Conservation (phyloP, 37 sponge, comb jelly and placozoan genomes). For the Beroe forskalii region DNA sequence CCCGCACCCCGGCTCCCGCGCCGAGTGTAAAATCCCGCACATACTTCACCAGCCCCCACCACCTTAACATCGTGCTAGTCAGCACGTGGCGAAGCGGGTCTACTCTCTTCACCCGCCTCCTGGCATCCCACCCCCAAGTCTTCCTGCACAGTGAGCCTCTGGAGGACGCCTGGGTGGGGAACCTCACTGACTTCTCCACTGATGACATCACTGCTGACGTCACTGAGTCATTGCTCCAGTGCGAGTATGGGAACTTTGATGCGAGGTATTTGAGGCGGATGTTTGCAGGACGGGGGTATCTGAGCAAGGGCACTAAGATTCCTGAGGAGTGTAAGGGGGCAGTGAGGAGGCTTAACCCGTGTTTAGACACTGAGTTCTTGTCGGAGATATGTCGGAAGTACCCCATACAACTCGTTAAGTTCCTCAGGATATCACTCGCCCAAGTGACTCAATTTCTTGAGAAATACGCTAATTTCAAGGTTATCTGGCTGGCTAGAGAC, state of each 20-base stretch:
- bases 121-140: neutral
- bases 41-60: neutral
- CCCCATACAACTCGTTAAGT: slow-evolving; percentile 33
- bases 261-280: neutral
- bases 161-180: neutral
- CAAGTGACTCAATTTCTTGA: neutral
- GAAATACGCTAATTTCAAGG: neutral
- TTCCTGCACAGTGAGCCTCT: slow-evolving; percentile 19
- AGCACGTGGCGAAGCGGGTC: slow-evolving; percentile 33
- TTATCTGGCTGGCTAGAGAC: slow-evolving; percentile 14
- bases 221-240: neutral
- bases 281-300: neutral
- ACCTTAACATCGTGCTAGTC: neutral
- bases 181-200: neutral
- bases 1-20: too few relatives aligned
- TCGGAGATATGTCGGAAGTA: neutral
- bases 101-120: neutral
- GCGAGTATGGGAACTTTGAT: neutral
- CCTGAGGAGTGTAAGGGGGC: neutral
- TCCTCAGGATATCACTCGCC: slow-evolving; percentile 7
- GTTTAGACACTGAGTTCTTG: neutral
- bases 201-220: neutral
- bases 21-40: too few relatives aligned
- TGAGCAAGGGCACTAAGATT: neutral
- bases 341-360: neutral